phyloP scores from a whole-genome alignment of 2,113 vertebrate species.

The Sphyrna mokarran region DNA sequence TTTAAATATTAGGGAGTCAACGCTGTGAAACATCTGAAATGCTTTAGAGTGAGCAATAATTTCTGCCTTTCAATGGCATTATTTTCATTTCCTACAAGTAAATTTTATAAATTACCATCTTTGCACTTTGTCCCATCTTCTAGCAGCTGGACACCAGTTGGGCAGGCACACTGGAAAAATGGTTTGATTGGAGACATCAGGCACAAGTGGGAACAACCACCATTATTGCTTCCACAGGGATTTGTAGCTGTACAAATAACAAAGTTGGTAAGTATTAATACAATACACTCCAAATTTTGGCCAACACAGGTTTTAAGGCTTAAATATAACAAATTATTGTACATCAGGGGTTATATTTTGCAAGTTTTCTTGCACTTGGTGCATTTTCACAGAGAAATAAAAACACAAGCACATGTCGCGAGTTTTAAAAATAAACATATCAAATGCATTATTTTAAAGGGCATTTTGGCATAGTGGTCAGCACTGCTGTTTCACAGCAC shows the following conservation, averaged over 20 bases:
- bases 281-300: neutral
- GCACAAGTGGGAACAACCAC: slow-evolving; percentile 92
- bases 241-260: slow-evolving; percentile 59
- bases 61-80: neutral
- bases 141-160: slow-evolving; percentile 87
- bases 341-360: neutral
- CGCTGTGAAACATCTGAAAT: neutral
- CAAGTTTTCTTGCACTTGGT: neutral
- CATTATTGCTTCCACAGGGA: slow-evolving; percentile 77
- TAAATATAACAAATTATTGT: neutral
- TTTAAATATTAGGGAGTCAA: neutral
- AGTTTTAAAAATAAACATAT: neutral
- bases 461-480: no score
- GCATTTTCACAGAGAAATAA: neutral
- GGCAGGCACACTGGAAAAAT: slow-evolving; percentile 84
- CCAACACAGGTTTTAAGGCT: neutral
- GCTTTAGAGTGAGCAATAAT: neutral
- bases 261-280: neutral
- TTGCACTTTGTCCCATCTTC: slow-evolving; percentile 81
- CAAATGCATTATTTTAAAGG: neutral
- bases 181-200: slow-evolving; percentile 80
- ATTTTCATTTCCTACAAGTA: neutral
- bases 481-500: no score
- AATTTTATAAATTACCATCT: slow-evolving; percentile 68
- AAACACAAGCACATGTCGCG: neutral